These are phyloP conservation scores for Dolomedes plantarius DNA, from an alignment of 2,888 invertebrate species.

Conservation along the genomic window DNA sequence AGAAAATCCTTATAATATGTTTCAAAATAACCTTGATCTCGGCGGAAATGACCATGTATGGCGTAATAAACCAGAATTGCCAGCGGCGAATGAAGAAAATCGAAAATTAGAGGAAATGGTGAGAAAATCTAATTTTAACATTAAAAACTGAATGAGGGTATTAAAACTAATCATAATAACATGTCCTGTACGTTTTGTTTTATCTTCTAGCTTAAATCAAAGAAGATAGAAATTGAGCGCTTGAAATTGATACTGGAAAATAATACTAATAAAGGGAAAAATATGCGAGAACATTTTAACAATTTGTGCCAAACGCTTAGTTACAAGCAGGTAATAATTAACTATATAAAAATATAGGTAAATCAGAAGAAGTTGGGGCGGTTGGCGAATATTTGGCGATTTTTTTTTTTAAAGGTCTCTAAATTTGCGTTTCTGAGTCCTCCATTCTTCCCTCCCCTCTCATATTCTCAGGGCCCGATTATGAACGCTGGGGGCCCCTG, in stretches of 20 bases:
- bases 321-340: constrained; percentile 57
- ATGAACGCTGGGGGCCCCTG: too few species aligned
- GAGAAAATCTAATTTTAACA: not conserved
- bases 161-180: too few species aligned
- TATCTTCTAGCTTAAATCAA: constrained; percentile 41
- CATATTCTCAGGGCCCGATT: too few species aligned
- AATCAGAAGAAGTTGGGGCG: too few species aligned
- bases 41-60: constrained; percentile 50
- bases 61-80: constrained; percentile 53
- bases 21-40: constrained; percentile 43
- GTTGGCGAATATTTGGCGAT: too few species aligned
- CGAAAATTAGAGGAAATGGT: constrained; percentile 52
- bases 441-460: too few species aligned
- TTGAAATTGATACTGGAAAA: constrained; percentile 48
- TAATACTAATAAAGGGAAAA: constrained; percentile 44
- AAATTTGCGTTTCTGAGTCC: too few species aligned
- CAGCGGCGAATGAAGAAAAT: constrained; percentile 60
- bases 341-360: too few species aligned
- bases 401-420: too few species aligned
- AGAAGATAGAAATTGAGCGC: constrained; percentile 49
- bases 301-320: constrained; percentile 49
- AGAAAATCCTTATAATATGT: constrained; percentile 13
- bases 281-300: constrained; percentile 44
- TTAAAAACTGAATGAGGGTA: too few species aligned
- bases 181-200: too few species aligned